Base-by-base conservation (phyloP, 2,888 invertebrate species). In the Phania funesta region DNA sequence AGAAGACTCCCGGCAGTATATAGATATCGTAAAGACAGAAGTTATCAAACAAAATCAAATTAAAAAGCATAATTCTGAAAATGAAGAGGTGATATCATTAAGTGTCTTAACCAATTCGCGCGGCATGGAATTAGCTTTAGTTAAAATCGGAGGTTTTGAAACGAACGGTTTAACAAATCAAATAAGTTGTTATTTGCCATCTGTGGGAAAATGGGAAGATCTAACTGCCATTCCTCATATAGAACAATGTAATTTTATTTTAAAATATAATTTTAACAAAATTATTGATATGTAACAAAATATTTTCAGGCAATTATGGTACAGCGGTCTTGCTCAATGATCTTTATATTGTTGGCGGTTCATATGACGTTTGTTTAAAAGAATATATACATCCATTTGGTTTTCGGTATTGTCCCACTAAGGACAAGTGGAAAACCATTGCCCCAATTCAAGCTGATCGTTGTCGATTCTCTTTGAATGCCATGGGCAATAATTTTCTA, bases 361-460 rank as follows among this genome's bases (percentile, higher is more conserved):
- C 95, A 84, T 95, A 94, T 86, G 94, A 95, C 89, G 94, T 94
- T 60, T 93, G 92, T 32, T 89, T 94, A 65, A 89, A 90, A 68
- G 95, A 95, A 90, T 93, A 94, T 85, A 93, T 94, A 68, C 95
- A 95, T 90, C 94, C 94, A 0, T 95, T 94, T 88, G 95, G 95
- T 0, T 95, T 95, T 87, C 92, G 93, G 5, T 94, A 93, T 85
- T 92, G 92, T 85, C 94, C 95, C 0, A 90, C 92, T 26, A 92
- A 91, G 26, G 92, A 94, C 86, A 92, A 93, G 82, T 95, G 95
- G 95, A 92, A 92, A 6, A 94, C 94, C 5, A 94, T 95, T 86
- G 93, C 94, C 3, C 93, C 94, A 11, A 93, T 94, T 92, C 92
- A 93, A 84, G 91, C 92, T 58, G 94, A 94, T 87, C 90, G 94